These are phyloP conservation scores for Diplolepis rosae DNA, from an alignment of 2,888 invertebrate genomes.

Conservation along the genomic window DNA sequence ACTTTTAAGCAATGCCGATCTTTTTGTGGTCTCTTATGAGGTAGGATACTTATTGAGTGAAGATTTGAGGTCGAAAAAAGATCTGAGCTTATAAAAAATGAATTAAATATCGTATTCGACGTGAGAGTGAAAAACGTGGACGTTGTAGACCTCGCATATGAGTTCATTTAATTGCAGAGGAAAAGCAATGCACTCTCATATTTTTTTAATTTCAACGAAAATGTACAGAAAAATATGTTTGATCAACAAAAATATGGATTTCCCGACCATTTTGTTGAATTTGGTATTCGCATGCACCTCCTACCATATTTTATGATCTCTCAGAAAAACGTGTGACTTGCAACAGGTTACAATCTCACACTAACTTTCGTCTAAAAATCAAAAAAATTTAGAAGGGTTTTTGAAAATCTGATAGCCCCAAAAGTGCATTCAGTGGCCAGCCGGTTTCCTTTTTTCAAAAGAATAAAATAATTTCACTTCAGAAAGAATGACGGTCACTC, in stretches of 20 bases:
- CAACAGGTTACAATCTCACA: slow-evolving; percentile 23
- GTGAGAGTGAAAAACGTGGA: slow-evolving; percentile 21
- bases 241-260: not conserved
- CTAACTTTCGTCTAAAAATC: not conserved
- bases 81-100: not conserved
- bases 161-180: not conserved
- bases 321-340: slow-evolving; percentile 30
- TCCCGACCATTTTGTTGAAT: slow-evolving; percentile 30
- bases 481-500: slow-evolving; percentile 56
- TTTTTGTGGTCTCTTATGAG: not conserved
- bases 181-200: not conserved
- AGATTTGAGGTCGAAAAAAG: not conserved
- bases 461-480: slow-evolving; percentile 12
- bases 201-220: not conserved
- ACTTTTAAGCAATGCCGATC: not conserved
- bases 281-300: slow-evolving; percentile 10
- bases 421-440: not conserved
- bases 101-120: not conserved
- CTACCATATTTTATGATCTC: slow-evolving; percentile 29
- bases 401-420: not conserved
- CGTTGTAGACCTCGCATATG: not conserved
- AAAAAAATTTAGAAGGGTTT: not conserved
- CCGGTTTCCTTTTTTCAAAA: not conserved
- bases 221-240: not conserved
- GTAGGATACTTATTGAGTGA: no score